Base-by-base conservation (phyloP, 2,113 vertebrate species). In the Antechinus flavipes region DNA sequence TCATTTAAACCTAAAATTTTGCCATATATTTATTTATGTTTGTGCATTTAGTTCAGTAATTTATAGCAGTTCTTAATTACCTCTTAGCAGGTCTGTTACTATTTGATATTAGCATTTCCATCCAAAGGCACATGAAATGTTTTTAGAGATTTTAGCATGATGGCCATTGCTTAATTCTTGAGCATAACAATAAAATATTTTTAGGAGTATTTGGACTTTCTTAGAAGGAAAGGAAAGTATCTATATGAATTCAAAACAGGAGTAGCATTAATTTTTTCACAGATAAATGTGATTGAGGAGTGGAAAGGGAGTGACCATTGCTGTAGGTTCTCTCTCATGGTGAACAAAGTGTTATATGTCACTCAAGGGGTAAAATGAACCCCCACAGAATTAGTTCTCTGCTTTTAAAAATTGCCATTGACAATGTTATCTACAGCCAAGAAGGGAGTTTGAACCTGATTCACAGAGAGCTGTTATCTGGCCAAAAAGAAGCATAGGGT, bases 361-460 rank as follows among this genome's bases (percentile, higher is more conserved):
- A 61, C 91, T 91, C 42, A 97, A 94, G 95, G 96, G 95, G 95
- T 92, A 96, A 97, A 97, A 94, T 56, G 96, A 97, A 91, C 92
- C 94, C 27, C 97, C 97, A 96, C 96, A 93, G 96, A 97, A 96
- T 91, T 96, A 97, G 93, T 91, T 47, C 53, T 94, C 90, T 95
- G 96, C 97, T 98, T 98, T 98, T 94, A 95, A 96, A 98, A 97
- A 91, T 96, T 97, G 92, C 95, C 94, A 98, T 97, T 97, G 97
- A 97, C 96, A 97, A 97, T 98, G 96, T 97, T 98, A 98, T 98
- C 97, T 96, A 56, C 84, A 91, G 23, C 9, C 25, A 30, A 95
- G 96, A 93, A 97, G 97, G 94, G 97, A 97, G 97, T 97, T 97
- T 97, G 97, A 98, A 96, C 95, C 96, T 96, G 92, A 96, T 93